Evolutionary conservation across 2,888 invertebrate species (phyloP), one percentile per base, ranked within the genome.

Genomic region (Dendrolimus pini): DNA sequence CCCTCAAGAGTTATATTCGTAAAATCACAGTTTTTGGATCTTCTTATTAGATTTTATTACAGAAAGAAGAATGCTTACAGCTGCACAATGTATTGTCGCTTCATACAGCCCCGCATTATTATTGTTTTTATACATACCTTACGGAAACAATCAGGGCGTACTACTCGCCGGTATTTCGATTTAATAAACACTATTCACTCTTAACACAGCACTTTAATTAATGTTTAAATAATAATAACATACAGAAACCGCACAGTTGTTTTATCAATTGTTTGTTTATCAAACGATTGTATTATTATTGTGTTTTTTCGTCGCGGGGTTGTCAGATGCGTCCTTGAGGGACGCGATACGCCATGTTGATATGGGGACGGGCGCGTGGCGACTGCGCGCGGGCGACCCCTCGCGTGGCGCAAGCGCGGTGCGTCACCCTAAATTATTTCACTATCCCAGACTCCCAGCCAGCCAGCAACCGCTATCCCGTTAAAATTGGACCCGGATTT

Each of bases 351-450:
- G 85, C 87, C 89, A 85, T 87, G 82, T 84, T 83, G 80, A 71
- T 78, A 81, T 76, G 77, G 77, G 81, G 82, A 82, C 84, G 80
- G 79, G 83, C 89, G 89, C 87, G 85, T 85, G 85, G 80, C 85
- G 85, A 89, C 89, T 89, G 89, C 87, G 89, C 87, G 80, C 76
- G 72, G 79, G 83, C 78, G 82, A 47, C 79, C 83, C 82, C 78
- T 74, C 69, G 69, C 62, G 60, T 68, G 61, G 79, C 82, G 84
- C 87, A 80, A 80, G 89, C 85, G 85, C 75, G 67, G 65, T 82
- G 81, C 85, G 83, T 83, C 82, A 85, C 84, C 84, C 82, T 74
- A 78, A 75, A 18, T 18, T 18, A 47, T 47, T 47, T 47, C 10
- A 47, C 10, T 47, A 47, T 47, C 47, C 52, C n/a, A 0, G 57